Conservation (phyloP, 2,888 invertebrate genomes). For the Octonoba sinensis region DNA sequence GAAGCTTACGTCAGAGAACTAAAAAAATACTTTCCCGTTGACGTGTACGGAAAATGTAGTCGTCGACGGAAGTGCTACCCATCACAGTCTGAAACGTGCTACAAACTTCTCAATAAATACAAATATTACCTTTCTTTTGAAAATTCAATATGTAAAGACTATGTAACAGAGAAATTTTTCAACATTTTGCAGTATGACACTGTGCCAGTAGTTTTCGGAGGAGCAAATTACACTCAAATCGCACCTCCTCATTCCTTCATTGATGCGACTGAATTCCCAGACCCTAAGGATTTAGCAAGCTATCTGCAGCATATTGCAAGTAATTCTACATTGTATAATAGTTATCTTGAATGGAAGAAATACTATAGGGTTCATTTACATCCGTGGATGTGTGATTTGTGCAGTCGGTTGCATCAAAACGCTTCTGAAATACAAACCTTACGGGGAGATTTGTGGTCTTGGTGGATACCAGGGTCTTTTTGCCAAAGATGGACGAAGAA, state of each 20-base stretch:
- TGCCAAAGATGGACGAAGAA: constrained; percentile 55
- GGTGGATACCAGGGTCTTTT: constrained; percentile 41
- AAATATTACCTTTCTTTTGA: constrained; percentile 69
- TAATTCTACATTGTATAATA: constrained; percentile 31
- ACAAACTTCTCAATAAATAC: constrained; percentile 66
- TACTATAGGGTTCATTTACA: constrained; percentile 42
- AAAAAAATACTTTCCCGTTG: constrained; percentile 69
- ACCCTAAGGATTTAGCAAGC: constrained; percentile 67
- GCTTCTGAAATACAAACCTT: background rate
- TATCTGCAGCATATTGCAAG: constrained; percentile 65
- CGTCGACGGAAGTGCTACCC: constrained; percentile 64
- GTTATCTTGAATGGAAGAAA: constrained; percentile 58
- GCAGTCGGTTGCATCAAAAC: constrained; percentile 24
- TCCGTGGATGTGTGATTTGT: constrained; percentile 63
- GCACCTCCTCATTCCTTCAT: constrained; percentile 69
- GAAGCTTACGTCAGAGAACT: constrained; percentile 70
- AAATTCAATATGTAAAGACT: constrained; percentile 69
- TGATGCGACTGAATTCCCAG: constrained; percentile 68
- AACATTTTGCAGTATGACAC: constrained; percentile 66
- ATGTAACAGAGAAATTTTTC: constrained; percentile 69
- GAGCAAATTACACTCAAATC: constrained; percentile 67
- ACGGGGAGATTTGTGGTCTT: constrained; percentile 35
- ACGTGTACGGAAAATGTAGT: constrained; percentile 71
- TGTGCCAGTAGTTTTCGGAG: constrained; percentile 69
- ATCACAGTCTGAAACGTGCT: constrained; percentile 43